phyloP scores from a whole-genome alignment of 92 coral and sea anemone species.

The Isaurus tuberculatus region DNA sequence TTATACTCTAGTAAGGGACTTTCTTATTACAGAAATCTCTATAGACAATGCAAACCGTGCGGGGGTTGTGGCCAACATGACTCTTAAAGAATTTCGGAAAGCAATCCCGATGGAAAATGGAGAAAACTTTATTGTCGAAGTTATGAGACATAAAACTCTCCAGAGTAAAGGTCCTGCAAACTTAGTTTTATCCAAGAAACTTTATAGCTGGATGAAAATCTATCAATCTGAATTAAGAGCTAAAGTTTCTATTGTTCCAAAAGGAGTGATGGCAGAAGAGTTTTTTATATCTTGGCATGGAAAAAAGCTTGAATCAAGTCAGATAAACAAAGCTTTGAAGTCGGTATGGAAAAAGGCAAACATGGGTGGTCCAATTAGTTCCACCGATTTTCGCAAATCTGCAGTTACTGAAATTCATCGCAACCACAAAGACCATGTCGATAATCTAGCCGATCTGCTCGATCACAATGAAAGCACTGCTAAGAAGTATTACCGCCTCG shows the following conservation, averaged over 20 bases:
- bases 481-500: slow-evolving; percentile 37
- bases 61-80: slow-evolving; percentile 74
- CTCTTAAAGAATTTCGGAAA: slow-evolving; percentile 59
- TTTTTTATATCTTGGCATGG: slow-evolving; percentile 67
- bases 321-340: slow-evolving; percentile 36
- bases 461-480: slow-evolving; percentile 42
- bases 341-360: slow-evolving; percentile 60
- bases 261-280: neutral
- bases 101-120: slow-evolving; percentile 36
- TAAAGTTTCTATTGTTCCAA: neutral
- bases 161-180: slow-evolving; percentile 69
- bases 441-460: slow-evolving; percentile 46
- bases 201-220: slow-evolving; percentile 62
- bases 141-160: slow-evolving; percentile 64
- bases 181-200: slow-evolving; percentile 41
- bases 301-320: slow-evolving; percentile 52
- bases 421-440: neutral
- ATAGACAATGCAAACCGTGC: slow-evolving; percentile 72
- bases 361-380: slow-evolving; percentile 43
- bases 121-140: slow-evolving; percentile 43
- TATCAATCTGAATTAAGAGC: slow-evolving; percentile 49
- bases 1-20: slow-evolving; percentile 66
- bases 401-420: slow-evolving; percentile 15
- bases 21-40: slow-evolving; percentile 65
- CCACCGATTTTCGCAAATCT: slow-evolving; percentile 54